Base-by-base conservation (phyloP, 2,797 vertebrate genomes). In the Lutjanus campechanus region DNA sequence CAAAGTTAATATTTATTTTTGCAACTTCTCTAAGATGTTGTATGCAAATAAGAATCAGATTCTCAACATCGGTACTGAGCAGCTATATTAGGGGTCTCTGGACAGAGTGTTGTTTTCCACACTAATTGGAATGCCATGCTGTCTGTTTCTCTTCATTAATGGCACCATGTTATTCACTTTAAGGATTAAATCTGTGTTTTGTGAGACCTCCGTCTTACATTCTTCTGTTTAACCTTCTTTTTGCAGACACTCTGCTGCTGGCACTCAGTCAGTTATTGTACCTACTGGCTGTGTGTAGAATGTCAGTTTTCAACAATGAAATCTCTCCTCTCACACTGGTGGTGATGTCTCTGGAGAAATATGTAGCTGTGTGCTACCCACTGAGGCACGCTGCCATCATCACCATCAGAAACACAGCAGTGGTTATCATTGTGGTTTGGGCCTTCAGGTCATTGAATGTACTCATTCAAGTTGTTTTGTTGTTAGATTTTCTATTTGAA, bases 171-270 rank as follows among this genome's bases (percentile, higher is more conserved):
- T 73, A 20, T 55, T 73, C 10, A 74, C 62, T 7, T 17, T 74
- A 29, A 74, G 62, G 44, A 70, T 44, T 59, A 59, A 59, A 54
- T 0, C 3, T 1, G 25, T 61, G 47, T 72, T 60, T 58, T 0
- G 54, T 36, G 68, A 69, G 43, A 69, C 68, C 22, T 36, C 22
- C 9, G n/a, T 84, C 25, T 4, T 93, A 91, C 54, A 73, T 91
- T 54, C 74, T 86, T n/a, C 67, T 83, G 10, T 74, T 36, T 2
- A 81, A 81, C 40, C 77, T 86, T 3, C 81, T 92, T 2, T 83
- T 92, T 51, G 55, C 68, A 51, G 91, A 93, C 25, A 89, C 91
- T 0, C 15, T 83, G 0, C 83, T 85, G 43, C 25, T 93, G 47
- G 25, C 47, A 2, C 5, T 72, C 5, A 69, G 77, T 0, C 71